Evolutionary conservation across 2,888 invertebrate genomes (phyloP), one percentile per base, ranked within the genome.

Genomic region (Agrochola lota): DNA sequence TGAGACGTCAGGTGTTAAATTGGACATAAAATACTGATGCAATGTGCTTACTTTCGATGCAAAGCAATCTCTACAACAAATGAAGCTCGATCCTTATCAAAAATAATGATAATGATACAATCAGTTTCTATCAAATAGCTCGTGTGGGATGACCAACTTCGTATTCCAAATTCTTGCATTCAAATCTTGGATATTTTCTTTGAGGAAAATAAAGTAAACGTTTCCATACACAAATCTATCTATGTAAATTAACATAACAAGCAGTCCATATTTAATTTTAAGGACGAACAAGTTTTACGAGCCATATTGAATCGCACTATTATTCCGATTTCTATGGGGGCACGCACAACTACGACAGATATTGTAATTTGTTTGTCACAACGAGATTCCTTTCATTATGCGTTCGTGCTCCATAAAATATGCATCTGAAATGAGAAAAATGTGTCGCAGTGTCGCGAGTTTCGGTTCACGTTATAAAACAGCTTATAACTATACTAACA

Each of bases 341-440:
- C 81, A 82, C 85, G 82, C 87, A 88, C 88, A 87, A 88, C 87
- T 88, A 86, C 90, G 91, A 91, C 91, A 92, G 90, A 92, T 92
- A 93, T 92, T 92, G 93, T 94, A 94, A 94, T 95, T 94, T 95
- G 94, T 95, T 94, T 94, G 93, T 93, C 92, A 88, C 89, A 90
- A 91, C 90, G 91, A 94, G 93, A 94, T 93, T 94, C 92, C 94
- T 94, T 94, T 95, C 95, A 95, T 96, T 96, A 95, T 93, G 92
- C 92, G 92, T 93, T 92, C 94, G 93, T 93, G 93, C 92, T 92
- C 92, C 93, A 95, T 96, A 95, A 96, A 96, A 95, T 96, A 96
- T 96, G 95, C 96, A 96, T 94, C 92, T 92, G 94, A 95, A 95
- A 96, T 95, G 95, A 95, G 96, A 96, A 96, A 96, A 96, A 96